Conservation (phyloP, 2,888 invertebrate genomes). For the Agonopterix subpropinquella region DNA sequence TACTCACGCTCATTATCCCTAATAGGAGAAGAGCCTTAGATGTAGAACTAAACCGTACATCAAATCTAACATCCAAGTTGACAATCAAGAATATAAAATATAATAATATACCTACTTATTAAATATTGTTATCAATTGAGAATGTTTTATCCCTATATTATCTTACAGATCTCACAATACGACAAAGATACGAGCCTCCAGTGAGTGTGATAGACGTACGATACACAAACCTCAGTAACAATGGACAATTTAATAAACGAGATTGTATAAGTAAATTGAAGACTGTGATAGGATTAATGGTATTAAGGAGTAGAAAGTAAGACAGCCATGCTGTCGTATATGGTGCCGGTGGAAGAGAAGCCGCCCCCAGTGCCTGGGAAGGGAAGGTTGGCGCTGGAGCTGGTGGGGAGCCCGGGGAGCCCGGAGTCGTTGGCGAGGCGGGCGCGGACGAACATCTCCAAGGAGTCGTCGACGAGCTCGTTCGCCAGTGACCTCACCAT, state of each 20-base stretch:
- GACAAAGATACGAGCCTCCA: slow-evolving; percentile 15
- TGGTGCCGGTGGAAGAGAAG: slow-evolving; percentile 86
- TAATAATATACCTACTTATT: no score
- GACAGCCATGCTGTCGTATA: slow-evolving; percentile 83
- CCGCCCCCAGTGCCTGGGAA: slow-evolving; percentile 78
- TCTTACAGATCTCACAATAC: slow-evolving; percentile 48
- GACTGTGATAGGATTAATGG: slow-evolving; percentile 4
- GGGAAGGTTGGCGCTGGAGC: slow-evolving; percentile 67
- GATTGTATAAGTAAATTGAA: slow-evolving; percentile 5
- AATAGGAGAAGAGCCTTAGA: no score
- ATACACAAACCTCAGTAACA: slow-evolving; percentile 17
- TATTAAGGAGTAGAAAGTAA: slow-evolving; percentile 2
- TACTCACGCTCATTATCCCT: no score
- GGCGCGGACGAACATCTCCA: slow-evolving; percentile 61
- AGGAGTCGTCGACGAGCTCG: slow-evolving; percentile 83
- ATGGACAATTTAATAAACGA: slow-evolving; percentile 9
- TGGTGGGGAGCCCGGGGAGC: slow-evolving; percentile 53
- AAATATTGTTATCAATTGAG: no score
- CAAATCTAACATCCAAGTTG: no score
- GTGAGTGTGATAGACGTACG: slow-evolving; percentile 12
- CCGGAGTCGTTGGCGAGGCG: slow-evolving; percentile 49
- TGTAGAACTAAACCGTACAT: no score
- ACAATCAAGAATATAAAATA: no score
- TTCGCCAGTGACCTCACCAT: slow-evolving; percentile 80
- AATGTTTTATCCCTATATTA: slow-evolving; percentile 6